Conservation (phyloP, 2,113 vertebrate species). For the Thermophis baileyi region DNA sequence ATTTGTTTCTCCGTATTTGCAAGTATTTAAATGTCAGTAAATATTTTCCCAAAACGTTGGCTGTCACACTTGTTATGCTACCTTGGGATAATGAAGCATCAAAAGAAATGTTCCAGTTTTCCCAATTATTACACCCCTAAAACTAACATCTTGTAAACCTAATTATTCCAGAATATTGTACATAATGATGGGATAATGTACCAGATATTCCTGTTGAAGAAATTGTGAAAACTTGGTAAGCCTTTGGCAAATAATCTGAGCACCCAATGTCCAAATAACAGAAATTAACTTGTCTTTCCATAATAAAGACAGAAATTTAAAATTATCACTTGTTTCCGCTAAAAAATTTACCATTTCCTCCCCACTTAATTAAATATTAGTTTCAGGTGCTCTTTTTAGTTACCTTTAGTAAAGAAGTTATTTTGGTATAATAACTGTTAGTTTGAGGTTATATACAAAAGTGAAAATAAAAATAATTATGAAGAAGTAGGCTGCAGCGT, state of each 20-base stretch:
- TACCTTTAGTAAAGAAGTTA: not conserved
- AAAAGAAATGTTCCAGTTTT: not conserved
- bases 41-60: not conserved
- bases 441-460: not conserved
- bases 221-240: constrained; percentile 37
- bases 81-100: not conserved
- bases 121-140: constrained; percentile 38
- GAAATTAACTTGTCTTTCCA: constrained; percentile 16
- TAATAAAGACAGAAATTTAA: constrained; percentile 17
- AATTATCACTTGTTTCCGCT: constrained; percentile 13
- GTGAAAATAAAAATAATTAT: not conserved
- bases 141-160: constrained; percentile 34
- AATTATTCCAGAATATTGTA: constrained; percentile 47
- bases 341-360: not conserved
- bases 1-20: not conserved
- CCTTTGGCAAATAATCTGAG: constrained; percentile 29
- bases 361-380: constrained; percentile 13
- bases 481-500: not conserved
- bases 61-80: not conserved
- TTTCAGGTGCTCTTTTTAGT: constrained; percentile 19
- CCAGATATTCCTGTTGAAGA: constrained; percentile 59
- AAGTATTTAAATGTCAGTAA: not conserved
- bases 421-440: not conserved
- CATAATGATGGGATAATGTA: constrained; percentile 54
- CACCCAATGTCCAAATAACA: not conserved